Conservation (phyloP, 2,888 invertebrate species). For the Campoplex capitator region DNA sequence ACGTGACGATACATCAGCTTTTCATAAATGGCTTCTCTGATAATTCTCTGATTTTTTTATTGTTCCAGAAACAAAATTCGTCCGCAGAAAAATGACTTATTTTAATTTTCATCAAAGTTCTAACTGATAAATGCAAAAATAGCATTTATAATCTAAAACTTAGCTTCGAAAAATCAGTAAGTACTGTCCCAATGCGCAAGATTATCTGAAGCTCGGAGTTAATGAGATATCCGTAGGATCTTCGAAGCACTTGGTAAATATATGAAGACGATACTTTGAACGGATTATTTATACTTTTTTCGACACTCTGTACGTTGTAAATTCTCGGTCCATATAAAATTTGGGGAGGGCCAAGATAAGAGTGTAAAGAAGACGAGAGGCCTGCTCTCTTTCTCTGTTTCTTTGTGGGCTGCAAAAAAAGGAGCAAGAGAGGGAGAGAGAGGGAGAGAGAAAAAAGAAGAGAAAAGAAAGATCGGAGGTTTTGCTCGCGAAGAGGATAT, state of each 20-base stretch:
- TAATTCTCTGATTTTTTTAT: neutral
- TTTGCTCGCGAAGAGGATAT: constrained; percentile 64
- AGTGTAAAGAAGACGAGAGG: constrained; percentile 35
- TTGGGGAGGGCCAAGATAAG: neutral
- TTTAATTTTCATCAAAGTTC: no score
- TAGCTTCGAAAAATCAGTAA: no score
- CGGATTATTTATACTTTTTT: neutral
- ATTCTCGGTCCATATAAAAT: neutral
- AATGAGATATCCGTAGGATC: neutral
- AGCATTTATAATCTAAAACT: no score
- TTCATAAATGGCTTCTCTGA: neutral
- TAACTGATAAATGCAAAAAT: no score
- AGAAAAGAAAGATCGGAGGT: constrained; percentile 22
- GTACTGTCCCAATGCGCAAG: neutral
- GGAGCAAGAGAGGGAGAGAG: neutral
- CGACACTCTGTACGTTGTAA: neutral
- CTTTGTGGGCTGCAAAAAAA: constrained; percentile 23
- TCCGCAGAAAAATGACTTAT: no score
- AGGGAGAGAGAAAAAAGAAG: no score
- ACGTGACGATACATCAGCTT: no score
- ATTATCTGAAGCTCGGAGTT: neutral
- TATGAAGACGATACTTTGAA: neutral
- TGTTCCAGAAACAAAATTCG: neutral
- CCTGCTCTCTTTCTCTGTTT: constrained; percentile 7
- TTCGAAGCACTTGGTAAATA: neutral